These are phyloP conservation scores for Hypanus sabinus DNA, from an alignment of 2,113 vertebrate species.

Conservation along the genomic window DNA sequence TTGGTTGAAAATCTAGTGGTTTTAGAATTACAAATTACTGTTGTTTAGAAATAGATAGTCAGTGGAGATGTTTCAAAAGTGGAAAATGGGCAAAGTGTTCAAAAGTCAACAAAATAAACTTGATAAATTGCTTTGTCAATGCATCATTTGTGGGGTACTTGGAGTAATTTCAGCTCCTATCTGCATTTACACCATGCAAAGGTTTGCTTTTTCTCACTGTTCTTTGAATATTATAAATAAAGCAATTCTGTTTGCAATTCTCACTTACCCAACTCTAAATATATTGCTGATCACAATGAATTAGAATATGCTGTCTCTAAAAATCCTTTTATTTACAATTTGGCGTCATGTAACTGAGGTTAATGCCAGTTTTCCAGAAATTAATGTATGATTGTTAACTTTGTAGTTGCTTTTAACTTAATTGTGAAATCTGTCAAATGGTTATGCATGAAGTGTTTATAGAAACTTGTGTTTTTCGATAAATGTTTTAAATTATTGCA, in stretches of 20 bases:
- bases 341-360: not conserved
- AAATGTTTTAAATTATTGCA: not conserved
- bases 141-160: not conserved
- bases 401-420: not conserved
- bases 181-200: not conserved
- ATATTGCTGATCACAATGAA: not conserved
- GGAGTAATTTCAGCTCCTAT: not conserved
- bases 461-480: not conserved
- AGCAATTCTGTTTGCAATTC: not conserved
- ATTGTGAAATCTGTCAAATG: not conserved
- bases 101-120: not conserved
- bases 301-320: not conserved
- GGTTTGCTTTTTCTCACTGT: not conserved
- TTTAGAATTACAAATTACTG: conserved; percentile 24
- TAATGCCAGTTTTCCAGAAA: not conserved
- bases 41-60: not conserved
- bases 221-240: not conserved
- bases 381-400: too few species aligned
- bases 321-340: too few species aligned
- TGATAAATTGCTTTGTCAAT: not conserved
- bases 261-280: not conserved
- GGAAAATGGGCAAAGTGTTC: not conserved
- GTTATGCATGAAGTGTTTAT: not conserved
- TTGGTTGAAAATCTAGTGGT: not conserved
- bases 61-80: conserved; percentile 13